Conservation (phyloP, 35 echinoderm and acorn worm species). For the Apostichopus californicus region DNA sequence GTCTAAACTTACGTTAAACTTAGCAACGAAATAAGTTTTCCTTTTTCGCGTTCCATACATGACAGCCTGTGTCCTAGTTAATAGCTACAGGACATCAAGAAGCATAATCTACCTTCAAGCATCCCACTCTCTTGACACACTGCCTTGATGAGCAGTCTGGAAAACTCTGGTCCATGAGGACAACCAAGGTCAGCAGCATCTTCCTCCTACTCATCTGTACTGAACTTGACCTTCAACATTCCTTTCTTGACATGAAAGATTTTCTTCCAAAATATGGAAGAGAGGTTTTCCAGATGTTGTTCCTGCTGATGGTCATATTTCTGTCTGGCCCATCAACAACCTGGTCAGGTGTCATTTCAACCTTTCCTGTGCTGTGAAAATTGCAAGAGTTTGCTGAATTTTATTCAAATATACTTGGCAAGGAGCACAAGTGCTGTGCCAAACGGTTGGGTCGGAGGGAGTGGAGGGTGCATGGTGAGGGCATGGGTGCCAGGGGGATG, state of each 20-base stretch:
- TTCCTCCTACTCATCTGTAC: background rate
- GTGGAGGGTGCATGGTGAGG: background rate
- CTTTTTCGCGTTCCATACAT: too few species aligned
- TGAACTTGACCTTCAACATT: background rate
- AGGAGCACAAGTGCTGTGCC: background rate
- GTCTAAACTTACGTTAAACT: too few species aligned
- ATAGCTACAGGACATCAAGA: too few species aligned
- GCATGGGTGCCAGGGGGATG: background rate
- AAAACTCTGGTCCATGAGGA: background rate
- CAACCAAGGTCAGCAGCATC: background rate
- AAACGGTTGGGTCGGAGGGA: too few species aligned
- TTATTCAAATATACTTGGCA: background rate
- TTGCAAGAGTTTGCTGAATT: background rate
- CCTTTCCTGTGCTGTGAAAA: background rate
- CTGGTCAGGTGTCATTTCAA: background rate
- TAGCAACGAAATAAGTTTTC: too few species aligned
- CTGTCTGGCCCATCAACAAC: background rate
- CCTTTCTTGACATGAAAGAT: background rate
- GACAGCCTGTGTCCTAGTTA: too few species aligned
- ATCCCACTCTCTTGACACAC: too few species aligned
- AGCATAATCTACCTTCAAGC: too few species aligned
- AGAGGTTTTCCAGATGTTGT: too few species aligned
- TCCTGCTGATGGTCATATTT: background rate
- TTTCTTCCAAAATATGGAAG: background rate
- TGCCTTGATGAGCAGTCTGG: too few species aligned